Base-by-base conservation (phyloP, 92 coral and sea anemone genomes). In the Palythoa caribaeorum region DNA sequence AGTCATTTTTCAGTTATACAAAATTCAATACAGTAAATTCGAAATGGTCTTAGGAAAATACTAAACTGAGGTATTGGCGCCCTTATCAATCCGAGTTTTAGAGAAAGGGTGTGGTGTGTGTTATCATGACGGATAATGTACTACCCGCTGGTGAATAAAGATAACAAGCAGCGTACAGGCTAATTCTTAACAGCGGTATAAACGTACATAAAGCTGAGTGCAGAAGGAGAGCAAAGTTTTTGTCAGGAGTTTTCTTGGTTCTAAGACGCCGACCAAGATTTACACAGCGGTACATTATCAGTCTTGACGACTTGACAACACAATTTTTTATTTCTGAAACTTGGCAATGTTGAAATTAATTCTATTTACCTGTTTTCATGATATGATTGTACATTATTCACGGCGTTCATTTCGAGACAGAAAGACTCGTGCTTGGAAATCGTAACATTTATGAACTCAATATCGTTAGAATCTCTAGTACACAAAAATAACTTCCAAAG, bases 261-360 rank as follows among this genome's bases (percentile, higher is more conserved):
- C 28, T 55, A 16, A 78, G 21, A 60, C 50, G 48, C 54, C 28
- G 52, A n/a, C 6, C 1, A 36, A 39, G 15, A 14, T 79, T 60
- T 79, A 79, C 84, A 79, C 73, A 79, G 84, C 73, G 59, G 84
- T 79, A 10, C 9, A 62, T 3, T 57, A 63, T 59, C 5, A 2
- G 48, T n/a, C 53, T 38, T 52, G 73, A 28, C 13, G 57, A 28
- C 11, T n/a, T 17, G 54, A 38, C 15, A 44, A 47, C 6, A 39
- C 21, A 39, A 38, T 16, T 60, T 60, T 16, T 62, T 62, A 15
- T 15, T 62, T 16, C 19, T 6, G 70, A 63, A 63, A n/a, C 17
- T 55, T 9, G 11, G 17, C 62, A 63, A 17, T n/a, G 17, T 63
- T 17, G 7, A 44, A 44, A 44, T 8, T 44, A 44, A 8, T 44